phyloP scores from a whole-genome alignment of 2,113 vertebrate species.

The Clarias magur region DNA sequence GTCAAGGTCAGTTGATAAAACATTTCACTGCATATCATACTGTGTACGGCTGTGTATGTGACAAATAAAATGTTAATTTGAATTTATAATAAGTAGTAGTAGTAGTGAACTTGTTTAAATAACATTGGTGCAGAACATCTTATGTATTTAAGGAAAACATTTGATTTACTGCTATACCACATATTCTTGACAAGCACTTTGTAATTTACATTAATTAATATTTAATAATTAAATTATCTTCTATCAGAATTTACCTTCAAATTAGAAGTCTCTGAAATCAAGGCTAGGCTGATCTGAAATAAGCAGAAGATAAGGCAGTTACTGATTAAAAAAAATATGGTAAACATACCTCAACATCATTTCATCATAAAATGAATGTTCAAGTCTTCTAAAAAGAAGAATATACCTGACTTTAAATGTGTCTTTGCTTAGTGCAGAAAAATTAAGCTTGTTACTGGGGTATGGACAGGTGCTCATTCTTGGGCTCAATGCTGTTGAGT shows the following conservation, averaged over 20 bases:
- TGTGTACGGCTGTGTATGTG: no score
- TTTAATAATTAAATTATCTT: background rate
- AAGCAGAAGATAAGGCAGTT: background rate
- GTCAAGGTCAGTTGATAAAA: no score
- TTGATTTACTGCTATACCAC: no score
- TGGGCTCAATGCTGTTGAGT: no score
- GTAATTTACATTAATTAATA: background rate
- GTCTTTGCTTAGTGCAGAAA: no score
- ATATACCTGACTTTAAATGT: no score
- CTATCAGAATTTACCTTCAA: background rate
- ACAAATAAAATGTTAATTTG: no score
- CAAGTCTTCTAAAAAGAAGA: no score
- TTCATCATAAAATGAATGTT: background rate
- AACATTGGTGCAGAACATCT: background rate
- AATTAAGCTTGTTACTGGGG: no score
- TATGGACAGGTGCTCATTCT: no score
- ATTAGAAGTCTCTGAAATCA: background rate
- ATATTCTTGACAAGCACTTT: background rate
- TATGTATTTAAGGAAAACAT: no score
- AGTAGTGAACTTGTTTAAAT: background rate
- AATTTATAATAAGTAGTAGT: background rate
- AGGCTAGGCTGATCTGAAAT: background rate
- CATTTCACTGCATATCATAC: no score
- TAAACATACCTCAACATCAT: background rate
- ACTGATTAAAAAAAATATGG: background rate